phyloP scores from a whole-genome alignment of 37 sponge, comb jelly and placozoan genomes.

The Halichondria panicea region DNA sequence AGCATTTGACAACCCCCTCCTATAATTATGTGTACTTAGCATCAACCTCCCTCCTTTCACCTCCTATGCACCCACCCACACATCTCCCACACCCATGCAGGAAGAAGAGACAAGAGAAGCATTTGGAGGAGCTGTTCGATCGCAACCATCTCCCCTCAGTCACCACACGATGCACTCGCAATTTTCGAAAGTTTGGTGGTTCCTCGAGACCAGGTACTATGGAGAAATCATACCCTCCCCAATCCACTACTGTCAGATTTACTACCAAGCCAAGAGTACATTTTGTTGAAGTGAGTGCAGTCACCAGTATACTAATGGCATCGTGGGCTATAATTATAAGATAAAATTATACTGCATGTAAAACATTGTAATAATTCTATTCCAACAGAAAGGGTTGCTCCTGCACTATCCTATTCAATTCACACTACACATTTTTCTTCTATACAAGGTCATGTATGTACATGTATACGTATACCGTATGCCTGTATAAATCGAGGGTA shows the following conservation, averaged over 20 bases:
- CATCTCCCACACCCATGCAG: no score
- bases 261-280: neutral
- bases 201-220: no score
- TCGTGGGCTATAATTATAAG: neutral
- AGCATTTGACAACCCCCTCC: no score
- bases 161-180: neutral
- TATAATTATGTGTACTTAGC: no score
- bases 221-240: neutral
- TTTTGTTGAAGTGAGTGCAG: neutral
- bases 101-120: conserved; percentile 7
- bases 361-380: neutral
- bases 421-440: no score
- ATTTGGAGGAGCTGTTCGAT: conserved; percentile 10
- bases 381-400: no score
- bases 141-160: neutral
- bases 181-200: neutral
- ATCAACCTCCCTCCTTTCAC: no score
- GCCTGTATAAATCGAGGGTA: no score
- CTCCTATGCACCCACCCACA: no score
- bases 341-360: neutral
- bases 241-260: conserved; percentile 3
- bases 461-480: no score
- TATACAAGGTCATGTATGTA: no score
- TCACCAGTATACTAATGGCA: neutral
- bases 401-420: no score